Evolutionary conservation across 2,888 invertebrate species (phyloP).

Genomic region (Leucoptera coffeella): DNA sequence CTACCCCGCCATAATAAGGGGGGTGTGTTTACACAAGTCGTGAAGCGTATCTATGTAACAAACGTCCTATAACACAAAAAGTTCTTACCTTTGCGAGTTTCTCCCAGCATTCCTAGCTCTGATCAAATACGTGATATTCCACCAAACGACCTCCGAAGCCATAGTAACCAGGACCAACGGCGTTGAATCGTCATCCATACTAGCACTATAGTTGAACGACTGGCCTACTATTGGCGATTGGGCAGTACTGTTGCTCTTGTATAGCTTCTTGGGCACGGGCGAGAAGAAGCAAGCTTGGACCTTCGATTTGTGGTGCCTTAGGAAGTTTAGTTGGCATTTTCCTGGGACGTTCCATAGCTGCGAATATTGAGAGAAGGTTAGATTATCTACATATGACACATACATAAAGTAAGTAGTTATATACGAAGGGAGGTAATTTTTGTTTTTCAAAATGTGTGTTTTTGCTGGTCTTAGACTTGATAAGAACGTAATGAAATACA

Average conservation of each 20-base stretch:
- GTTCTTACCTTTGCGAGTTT: constrained; percentile 15
- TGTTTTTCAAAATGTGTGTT: constrained; percentile 2
- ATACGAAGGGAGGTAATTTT: neutral
- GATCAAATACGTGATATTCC: constrained; percentile 39
- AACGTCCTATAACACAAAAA: no score
- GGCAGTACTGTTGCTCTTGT: constrained; percentile 10
- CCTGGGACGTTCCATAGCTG: constrained; percentile 45
- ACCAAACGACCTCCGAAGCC: constrained; percentile 55
- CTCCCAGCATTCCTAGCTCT: constrained; percentile 13
- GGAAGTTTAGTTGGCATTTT: constrained; percentile 22
- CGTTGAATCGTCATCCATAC: constrained; percentile 16
- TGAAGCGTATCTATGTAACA: no score
- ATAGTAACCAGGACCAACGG: constrained; percentile 49
- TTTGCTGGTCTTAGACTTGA: no score
- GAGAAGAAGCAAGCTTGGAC: constrained; percentile 50
- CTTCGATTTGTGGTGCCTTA: constrained; percentile 46
- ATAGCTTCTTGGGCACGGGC: constrained; percentile 28
- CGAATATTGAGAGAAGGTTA: no score
- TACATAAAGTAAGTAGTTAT: neutral
- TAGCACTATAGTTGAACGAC: constrained; percentile 3
- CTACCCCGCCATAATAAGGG: no score
- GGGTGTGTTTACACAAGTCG: no score
- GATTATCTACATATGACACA: neutral
- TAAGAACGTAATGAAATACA: no score
- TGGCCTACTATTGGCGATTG: constrained; percentile 3